Evolutionary conservation across 2,113 vertebrate species (phyloP).

Genomic region (Microtus richardsoni): DNA sequence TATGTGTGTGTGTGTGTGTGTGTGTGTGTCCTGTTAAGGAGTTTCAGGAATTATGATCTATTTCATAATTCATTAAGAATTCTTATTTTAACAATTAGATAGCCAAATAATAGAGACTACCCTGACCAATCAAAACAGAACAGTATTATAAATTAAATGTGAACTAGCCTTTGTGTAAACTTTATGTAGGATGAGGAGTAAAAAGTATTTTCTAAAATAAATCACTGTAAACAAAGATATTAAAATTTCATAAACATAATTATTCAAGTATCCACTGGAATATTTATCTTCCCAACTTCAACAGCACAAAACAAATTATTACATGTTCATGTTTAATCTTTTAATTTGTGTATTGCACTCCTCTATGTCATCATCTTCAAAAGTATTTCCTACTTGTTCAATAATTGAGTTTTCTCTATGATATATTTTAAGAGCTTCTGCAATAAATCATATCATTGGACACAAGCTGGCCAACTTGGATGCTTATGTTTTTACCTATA

Average conservation of each 20-base stretch:
- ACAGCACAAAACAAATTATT: constrained; percentile 8
- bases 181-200: constrained; percentile 24
- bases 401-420: constrained; percentile 48
- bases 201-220: constrained; percentile 57
- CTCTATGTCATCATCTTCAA: constrained; percentile 57
- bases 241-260: constrained; percentile 27
- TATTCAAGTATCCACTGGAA: constrained; percentile 68
- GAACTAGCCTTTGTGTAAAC: background rate
- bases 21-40: constrained; percentile 2
- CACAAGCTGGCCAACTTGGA: constrained; percentile 17
- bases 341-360: background rate
- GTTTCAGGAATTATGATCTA: background rate
- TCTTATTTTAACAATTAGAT: constrained; percentile 29
- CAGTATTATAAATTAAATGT: constrained; percentile 45
- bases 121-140: background rate
- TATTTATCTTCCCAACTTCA: constrained; percentile 74
- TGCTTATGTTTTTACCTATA: background rate
- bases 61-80: constrained; percentile 73
- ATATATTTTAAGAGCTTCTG: constrained; percentile 56
- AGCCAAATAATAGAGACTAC: constrained; percentile 8
- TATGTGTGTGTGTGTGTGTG: no score
- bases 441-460: constrained; percentile 31
- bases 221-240: constrained; percentile 69
- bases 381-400: constrained; percentile 52
- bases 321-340: constrained; percentile 32